Conservation (phyloP, 2,113 vertebrate genomes). For the western clawed frog (Xenopus tropicalis) region UCB_Xtro_10.0 CM004447.2:11659501-11660000, state of each 20-base stretch:
- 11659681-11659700: conserved; percentile 16
- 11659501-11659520: no score
- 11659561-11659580: no score
- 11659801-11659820: conserved; percentile 77
- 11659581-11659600: no score
- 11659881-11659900: conserved; percentile 62
- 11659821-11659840: conserved; percentile 76
- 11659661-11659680: background rate
- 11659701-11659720: conserved; percentile 27
- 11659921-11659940: conserved; percentile 69
- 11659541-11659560: no score
- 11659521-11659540: no score
- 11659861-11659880: conserved; percentile 72
- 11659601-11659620: no score
- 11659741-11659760: conserved; percentile 1
- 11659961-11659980: conserved; percentile 56
- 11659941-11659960: conserved; percentile 72
- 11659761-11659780: conserved; percentile 18
- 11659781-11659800: conserved; percentile 61
- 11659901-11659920: conserved; percentile 63
- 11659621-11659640: no score
- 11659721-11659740: rapidly evolving
- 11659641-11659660: background rate
- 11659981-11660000: conserved; percentile 59
- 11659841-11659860: conserved; percentile 70